Evolutionary conservation across 2,888 invertebrate species (phyloP).

Genomic region (Noctua fimbriata): DNA sequence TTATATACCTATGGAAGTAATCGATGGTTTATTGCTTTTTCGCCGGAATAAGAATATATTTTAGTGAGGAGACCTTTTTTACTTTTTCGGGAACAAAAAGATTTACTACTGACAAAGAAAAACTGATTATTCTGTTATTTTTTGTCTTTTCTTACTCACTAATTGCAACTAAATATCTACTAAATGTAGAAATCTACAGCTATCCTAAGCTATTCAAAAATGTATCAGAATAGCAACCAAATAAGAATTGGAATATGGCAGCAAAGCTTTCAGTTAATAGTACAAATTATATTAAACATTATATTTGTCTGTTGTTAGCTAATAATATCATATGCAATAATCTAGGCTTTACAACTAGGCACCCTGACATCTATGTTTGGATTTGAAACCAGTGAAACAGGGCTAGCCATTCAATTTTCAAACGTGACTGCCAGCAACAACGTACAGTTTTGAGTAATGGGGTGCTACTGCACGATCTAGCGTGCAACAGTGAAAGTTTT

Average conservation of each 20-base stretch:
- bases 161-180: no score
- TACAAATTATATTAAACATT: background rate
- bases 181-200: background rate
- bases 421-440: background rate
- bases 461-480: conserved; percentile 12
- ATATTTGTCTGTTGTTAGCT: background rate
- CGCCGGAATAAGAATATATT: no score
- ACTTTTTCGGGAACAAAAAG: no score
- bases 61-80: no score
- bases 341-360: background rate
- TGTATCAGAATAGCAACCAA: background rate
- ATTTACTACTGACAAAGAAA: no score
- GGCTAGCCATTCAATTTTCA: background rate
- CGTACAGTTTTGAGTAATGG: background rate
- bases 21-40: no score
- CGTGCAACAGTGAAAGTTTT: conserved; percentile 21
- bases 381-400: background rate
- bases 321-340: background rate
- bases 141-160: no score
- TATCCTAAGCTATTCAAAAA: background rate
- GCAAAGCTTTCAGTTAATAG: background rate
- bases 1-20: no score
- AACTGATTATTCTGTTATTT: no score
- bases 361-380: conserved; percentile 4
- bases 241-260: background rate